Evolutionary conservation across 1,140 invertebrate species (phyloP).

Genomic region (Odontomachus brunneus): DNA sequence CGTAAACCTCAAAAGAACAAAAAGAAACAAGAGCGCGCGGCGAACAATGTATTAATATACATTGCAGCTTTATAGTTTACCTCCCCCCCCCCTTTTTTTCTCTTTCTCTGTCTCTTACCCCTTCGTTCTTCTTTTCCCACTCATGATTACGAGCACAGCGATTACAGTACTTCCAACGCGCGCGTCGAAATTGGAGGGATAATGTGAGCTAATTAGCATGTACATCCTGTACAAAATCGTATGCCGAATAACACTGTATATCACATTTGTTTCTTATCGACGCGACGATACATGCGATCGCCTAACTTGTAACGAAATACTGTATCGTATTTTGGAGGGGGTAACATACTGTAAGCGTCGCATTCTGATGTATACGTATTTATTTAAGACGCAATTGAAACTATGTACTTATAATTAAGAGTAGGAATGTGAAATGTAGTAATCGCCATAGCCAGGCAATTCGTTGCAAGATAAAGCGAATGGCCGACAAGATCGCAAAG

Average conservation of each 20-base stretch:
- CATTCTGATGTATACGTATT: conserved; percentile 24
- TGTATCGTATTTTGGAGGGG: conserved; percentile 40
- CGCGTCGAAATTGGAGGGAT: conserved; percentile 13
- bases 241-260: conserved; percentile 16
- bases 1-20: conserved; percentile 5
- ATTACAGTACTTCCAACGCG: conserved; percentile 42
- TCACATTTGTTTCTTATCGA: conserved; percentile 34
- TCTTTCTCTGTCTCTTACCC: not conserved
- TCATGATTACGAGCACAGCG: conserved; percentile 8
- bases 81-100: not conserved
- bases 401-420: conserved; percentile 40
- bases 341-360: conserved; percentile 55
- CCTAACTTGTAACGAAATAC: conserved; percentile 56
- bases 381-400: conserved; percentile 36
- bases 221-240: conserved; percentile 38
- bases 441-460: conserved; percentile 37
- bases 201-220: conserved; percentile 44
- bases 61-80: conserved; percentile 31
- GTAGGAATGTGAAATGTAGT: conserved; percentile 25
- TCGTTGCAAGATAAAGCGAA: conserved; percentile 23
- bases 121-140: not conserved
- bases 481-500: conserved; percentile 15
- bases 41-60: not conserved
- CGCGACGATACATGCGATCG: conserved; percentile 55
- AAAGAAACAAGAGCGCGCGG: no score